Evolutionary conservation across 2,888 invertebrate species (phyloP).

Genomic region (Atethmia centrago): DNA sequence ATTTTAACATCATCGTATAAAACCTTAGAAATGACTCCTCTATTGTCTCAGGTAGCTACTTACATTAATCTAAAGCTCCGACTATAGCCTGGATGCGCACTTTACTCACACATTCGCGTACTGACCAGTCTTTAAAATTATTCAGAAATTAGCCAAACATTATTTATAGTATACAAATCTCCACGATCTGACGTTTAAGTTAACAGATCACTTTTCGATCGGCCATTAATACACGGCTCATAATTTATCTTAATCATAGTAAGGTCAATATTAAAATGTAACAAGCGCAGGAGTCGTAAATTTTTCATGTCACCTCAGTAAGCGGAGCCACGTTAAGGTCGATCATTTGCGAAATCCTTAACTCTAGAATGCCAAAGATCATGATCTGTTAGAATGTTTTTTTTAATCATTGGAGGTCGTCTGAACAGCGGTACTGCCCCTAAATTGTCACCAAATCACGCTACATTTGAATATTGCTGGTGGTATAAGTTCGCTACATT

Average conservation of each 20-base stretch:
- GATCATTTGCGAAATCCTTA: constrained; percentile 71
- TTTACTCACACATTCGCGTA: neutral
- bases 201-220: constrained; percentile 34
- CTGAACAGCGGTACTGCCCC: constrained; percentile 68
- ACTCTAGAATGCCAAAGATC: constrained; percentile 61
- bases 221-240: constrained; percentile 37
- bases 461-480: constrained; percentile 86
- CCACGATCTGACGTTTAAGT: constrained; percentile 21
- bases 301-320: constrained; percentile 59
- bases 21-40: neutral
- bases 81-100: neutral
- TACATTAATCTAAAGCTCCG: neutral
- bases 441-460: constrained; percentile 81
- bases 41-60: neutral
- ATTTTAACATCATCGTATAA: neutral
- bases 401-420: constrained; percentile 46
- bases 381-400: constrained; percentile 53
- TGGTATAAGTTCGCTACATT: constrained; percentile 78
- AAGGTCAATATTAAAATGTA: constrained; percentile 67
- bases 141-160: constrained; percentile 13
- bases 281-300: constrained; percentile 54
- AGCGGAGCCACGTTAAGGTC: constrained; percentile 66
- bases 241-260: constrained; percentile 59
- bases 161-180: constrained; percentile 17
- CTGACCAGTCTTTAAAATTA: neutral